Base-by-base conservation (phyloP, 2,797 vertebrate genomes). In the Manis crassicaudata region DNA sequence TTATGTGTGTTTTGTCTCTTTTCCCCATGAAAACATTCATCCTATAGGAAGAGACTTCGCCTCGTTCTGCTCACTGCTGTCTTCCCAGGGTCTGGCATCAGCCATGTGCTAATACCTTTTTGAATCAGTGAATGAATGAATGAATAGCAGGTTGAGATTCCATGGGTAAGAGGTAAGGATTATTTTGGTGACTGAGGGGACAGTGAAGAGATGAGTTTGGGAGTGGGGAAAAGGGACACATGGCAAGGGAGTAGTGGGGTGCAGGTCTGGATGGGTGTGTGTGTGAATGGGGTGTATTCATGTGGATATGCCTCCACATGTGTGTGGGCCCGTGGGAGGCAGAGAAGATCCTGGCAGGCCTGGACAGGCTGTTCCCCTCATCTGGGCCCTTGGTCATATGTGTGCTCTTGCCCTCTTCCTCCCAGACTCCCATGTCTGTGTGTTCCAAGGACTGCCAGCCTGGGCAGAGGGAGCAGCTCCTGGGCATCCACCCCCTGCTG, bases 401-500 rank as follows among this genome's bases (percentile, higher is more conserved):
- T 4, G 25, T 8, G 1, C 6, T 86, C 32, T 60, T 5, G 3
- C 32, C 46, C 54, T 43, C 84, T 6, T 82, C 56, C 5, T n/a
- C 43, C 63, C 77, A 98, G 98, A 2, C 92, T 18, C 96, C 98
- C 0, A 7, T 70, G 23, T 96, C 97, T 29, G 75, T 98, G 93
- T 99, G 99, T 86, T 99, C 99, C 23, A 98, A 98, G 27, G 98
- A 98, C 14, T 99, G 99, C 73, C 97, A 76, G 0, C 54, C 23
- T 1, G 99, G 99, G 23, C 88, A 99, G 81, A 98, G 58, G 97
- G 98, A 98, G 89, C 97, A 98, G 85, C 96, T 98, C 4, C 96
- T 93, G 0, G 99, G 99, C 18, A 97, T 98, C 23, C 98, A 99
- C 46, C 58, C 58, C 87, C 2, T 99, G 99, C 97, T 99, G 99